Percentiles rank a stretch among this genome's conserved stretches.
Evolutionary conservation across 2,888 invertebrate species (phyloP).

Genomic region (Parnassius apollo): DNA sequence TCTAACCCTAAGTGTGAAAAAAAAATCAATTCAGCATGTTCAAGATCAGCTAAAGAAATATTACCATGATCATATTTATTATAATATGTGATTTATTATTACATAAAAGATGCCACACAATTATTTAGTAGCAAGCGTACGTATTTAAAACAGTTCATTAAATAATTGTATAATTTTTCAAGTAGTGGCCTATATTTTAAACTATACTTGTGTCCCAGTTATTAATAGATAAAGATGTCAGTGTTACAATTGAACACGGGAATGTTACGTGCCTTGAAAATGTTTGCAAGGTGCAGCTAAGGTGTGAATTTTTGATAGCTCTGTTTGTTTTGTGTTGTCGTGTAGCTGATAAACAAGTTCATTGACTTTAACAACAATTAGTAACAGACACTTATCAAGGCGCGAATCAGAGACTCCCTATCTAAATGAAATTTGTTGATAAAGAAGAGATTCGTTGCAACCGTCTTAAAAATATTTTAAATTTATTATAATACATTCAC

Average conservation of each 20-base stretch:
- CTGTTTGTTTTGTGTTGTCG: slow-evolving; percentile 14
- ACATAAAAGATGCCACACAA: too few relatives aligned
- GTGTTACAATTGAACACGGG: not conserved
- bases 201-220: not conserved
- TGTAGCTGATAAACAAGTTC: slow-evolving; percentile 13
- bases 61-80: too few relatives aligned
- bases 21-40: too few relatives aligned
- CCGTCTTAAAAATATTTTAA: too few relatives aligned
- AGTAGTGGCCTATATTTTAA: not conserved
- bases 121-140: too few relatives aligned
- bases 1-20: too few relatives aligned
- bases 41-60: too few relatives aligned
- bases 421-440: not conserved
- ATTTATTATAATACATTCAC: too few relatives aligned
- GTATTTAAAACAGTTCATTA: too few relatives aligned
- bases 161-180: too few relatives aligned
- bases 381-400: slow-evolving; percentile 5
- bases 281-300: not conserved
- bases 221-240: slow-evolving; percentile 19
- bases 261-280: slow-evolving; percentile 1
- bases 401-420: not conserved
- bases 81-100: too few relatives aligned
- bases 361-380: slow-evolving; percentile 19
- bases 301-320: slow-evolving; percentile 24
- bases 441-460: not conserved